Base-by-base conservation (phyloP, 2,113 vertebrate species). In the Heterotilapia buettikoferi region DNA sequence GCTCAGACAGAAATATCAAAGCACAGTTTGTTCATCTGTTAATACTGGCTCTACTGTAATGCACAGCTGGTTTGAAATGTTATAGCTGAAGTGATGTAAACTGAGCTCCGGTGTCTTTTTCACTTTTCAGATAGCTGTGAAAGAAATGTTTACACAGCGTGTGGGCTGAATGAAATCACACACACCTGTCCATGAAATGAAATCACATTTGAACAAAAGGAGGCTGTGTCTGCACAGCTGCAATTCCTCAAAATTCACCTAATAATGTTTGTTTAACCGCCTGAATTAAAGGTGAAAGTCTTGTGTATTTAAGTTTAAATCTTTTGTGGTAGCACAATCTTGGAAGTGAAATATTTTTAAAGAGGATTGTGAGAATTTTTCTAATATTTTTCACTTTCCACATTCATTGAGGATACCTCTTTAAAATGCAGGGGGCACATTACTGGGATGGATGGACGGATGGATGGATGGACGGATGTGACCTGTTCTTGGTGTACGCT, bases 71-170 rank as follows among this genome's bases (percentile, higher is more conserved):
- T 45, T 45, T 1, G 38, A 45, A 73, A 45, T 45, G 13, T 43
- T 14, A 9, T 40, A 14, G 36, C n/a, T 16, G n/a, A 71, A 71
- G n/a, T 0, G 38, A 26, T 71, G 66, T 71, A 71, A 71, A 43
- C n/a, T 43, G 66, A 71, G 66, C 36, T 43, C 38, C 2, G 19
- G 11, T 68, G 66, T 43, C 66, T 71, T 71, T 26, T 43, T 71
- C 38, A 0, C n/a, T 16, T 14, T 71, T 43, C 38, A 43, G 66
- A 71, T 24, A 43, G 0, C 0, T 47, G 24, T 76, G 68, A 47
- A 76, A 47, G 40, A 76, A 47, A 2, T 29, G 40, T 76, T 76
- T 47, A 45, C 13, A 45, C 68, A 29, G 68, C 1, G 14, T 29
- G 68, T 47, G 68, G 24, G 2, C 40, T 47, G 24, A 47, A 73